Percentiles rank a stretch among this genome's conserved stretches.
Conservation (phyloP, 2,113 vertebrate species). For the Zosterops lateralis region DNA sequence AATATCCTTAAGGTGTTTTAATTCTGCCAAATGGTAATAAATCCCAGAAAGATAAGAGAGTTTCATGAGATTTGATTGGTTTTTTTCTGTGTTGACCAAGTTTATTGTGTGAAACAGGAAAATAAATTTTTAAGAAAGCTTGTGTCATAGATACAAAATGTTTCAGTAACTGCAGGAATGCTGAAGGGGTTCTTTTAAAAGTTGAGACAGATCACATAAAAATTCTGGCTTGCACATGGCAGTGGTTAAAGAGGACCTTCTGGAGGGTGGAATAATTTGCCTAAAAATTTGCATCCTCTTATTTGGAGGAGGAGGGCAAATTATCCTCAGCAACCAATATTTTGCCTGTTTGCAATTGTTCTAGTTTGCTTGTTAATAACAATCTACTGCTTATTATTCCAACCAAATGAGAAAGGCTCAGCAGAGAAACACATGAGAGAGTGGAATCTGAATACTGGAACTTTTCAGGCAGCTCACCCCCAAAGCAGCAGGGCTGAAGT, state of each 20-base stretch:
- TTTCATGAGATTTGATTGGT: neutral
- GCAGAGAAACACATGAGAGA: fast-evolving
- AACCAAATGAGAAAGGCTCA: neutral
- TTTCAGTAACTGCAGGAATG: neutral
- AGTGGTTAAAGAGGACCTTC: neutral
- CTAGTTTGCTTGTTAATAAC: neutral
- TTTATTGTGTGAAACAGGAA: neutral
- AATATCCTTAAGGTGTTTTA: neutral
- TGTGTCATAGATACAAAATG: neutral
- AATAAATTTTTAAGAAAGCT: neutral
- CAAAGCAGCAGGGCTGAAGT: neutral
- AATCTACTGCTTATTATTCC: neutral
- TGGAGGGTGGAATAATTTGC: neutral
- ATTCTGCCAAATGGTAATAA: neutral
- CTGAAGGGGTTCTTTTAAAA: neutral
- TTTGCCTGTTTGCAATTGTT: neutral
- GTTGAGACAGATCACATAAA: neutral
- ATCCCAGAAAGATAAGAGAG: neutral
- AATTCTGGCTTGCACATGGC: neutral
- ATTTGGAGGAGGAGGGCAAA: fast-evolving
- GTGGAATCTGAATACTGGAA: neutral
- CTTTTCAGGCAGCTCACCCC: neutral
- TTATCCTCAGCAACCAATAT: neutral
- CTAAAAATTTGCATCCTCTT: neutral
- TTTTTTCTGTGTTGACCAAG: neutral